Evolutionary conservation across 2,797 vertebrate genomes (phyloP), one percentile per base, ranked within the genome.

Genomic region (Avahi laniger): DNA sequence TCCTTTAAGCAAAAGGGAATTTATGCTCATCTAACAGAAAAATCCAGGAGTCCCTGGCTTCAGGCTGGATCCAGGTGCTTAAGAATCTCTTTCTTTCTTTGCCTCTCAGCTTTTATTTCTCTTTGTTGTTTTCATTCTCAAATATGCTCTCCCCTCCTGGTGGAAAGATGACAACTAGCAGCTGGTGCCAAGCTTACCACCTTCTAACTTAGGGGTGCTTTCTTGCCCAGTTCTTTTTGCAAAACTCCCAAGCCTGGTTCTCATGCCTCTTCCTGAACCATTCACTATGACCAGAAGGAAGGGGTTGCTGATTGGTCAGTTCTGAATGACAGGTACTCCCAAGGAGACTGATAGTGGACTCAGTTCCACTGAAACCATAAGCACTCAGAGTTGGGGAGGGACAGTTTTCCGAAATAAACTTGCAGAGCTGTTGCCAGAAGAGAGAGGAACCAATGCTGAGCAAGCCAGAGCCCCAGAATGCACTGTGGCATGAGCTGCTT

Each of bases 31-130:
- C 20, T 78, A 52, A 79, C 28, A 79, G 75, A 50, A 83, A 65
- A 57, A 35, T 65, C 30, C 48, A 78, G 33, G 35, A 15, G 18
- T 22, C 1, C 0, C 17, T 50, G 11, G 7, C 59, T 78, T 79
- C 79, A 82, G 92, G 26, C 67, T 89, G 57, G 67, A 79, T 93
- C 72, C 72, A 86, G n/a, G 41, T 41, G 54, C 78, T 80, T 28
- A 33, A 48, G 65, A 65, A 81, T 76, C 41, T 52, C 30, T 67
- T 46, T 89, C 33, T 76, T 14, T 79, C 46, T 91, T 90, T n/a
- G 57, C 15, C 43, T 92, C 46, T 95, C 14, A n/a, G 41, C 38
- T 87, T 80, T 80, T 83, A 43, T 87, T 96, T 89, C 72, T 91
- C 24, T 80, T 52, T 50, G 18, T 81, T 96, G 78, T 50, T 63